Conservation (phyloP, 2,113 vertebrate species). For the Peucedramus taeniatus region DNA sequence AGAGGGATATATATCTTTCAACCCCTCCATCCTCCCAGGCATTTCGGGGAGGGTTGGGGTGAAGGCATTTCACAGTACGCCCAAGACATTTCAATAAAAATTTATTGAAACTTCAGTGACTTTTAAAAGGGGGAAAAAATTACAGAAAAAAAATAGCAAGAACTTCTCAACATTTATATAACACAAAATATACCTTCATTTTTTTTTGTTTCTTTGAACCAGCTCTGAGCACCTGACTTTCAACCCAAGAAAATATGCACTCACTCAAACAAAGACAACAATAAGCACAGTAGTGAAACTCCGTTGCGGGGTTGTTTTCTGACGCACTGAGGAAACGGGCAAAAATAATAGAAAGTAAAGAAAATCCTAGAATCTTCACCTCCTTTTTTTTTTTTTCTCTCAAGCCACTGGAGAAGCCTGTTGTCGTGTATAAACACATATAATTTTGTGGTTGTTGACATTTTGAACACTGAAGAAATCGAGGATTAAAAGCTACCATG, state of each 20-base stretch:
- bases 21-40: not conserved
- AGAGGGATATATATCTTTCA: constrained; percentile 4
- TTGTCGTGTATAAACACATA: constrained; percentile 58
- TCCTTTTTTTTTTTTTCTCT: not conserved
- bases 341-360: constrained; percentile 58
- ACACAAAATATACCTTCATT: constrained; percentile 90
- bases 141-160: constrained; percentile 78
- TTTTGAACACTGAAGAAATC: constrained; percentile 68
- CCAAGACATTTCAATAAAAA: constrained; percentile 78
- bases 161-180: constrained; percentile 81
- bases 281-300: constrained; percentile 61
- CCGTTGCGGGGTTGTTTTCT: not conserved
- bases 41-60: not conserved
- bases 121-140: constrained; percentile 71
- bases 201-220: constrained; percentile 68
- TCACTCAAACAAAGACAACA: constrained; percentile 57
- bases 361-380: not conserved
- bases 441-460: not conserved
- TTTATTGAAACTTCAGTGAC: constrained; percentile 93
- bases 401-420: constrained; percentile 80
- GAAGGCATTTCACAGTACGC: constrained; percentile 61
- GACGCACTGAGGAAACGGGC: constrained; percentile 63
- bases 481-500: constrained; percentile 74
- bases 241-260: constrained; percentile 55
- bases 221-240: constrained; percentile 72